Percentiles rank a stretch among this genome's conserved stretches.
Conservation (phyloP, 2,888 invertebrate genomes). For the Conus canariensis region DNA sequence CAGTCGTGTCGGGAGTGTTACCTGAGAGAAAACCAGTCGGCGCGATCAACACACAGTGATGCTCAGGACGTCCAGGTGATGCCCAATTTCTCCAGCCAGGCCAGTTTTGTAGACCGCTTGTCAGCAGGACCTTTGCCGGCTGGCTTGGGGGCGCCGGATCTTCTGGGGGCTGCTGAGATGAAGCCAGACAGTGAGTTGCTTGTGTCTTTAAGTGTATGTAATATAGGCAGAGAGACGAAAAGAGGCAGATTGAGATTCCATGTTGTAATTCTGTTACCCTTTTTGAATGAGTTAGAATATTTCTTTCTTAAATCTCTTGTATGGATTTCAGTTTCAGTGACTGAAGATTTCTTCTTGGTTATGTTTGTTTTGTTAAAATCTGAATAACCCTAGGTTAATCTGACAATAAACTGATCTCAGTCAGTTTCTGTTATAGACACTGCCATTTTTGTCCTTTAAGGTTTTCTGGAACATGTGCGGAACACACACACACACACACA, state of each 20-base stretch:
- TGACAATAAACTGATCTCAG: too few species aligned
- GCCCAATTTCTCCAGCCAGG: background rate
- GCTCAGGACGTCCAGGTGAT: slow-evolving; percentile 17
- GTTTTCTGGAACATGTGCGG: too few species aligned
- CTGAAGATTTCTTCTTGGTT: too few species aligned
- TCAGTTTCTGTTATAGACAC: too few species aligned
- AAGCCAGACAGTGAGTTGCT: slow-evolving; percentile 45
- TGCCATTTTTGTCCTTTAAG: too few species aligned
- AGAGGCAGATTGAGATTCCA: too few species aligned
- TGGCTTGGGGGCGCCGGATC: slow-evolving; percentile 64
- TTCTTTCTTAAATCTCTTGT: background rate
- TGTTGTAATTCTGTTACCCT: background rate
- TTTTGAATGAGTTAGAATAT: background rate
- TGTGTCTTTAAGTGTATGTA: background rate
- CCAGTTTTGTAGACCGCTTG: slow-evolving; percentile 26
- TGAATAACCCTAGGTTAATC: too few species aligned
- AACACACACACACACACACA: too few species aligned
- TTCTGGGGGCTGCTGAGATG: slow-evolving; percentile 58
- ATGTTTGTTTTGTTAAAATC: too few species aligned
- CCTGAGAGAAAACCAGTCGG: slow-evolving; percentile 56
- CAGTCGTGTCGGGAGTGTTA: slow-evolving; percentile 81
- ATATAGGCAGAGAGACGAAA: background rate
- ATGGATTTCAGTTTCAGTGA: too few species aligned
- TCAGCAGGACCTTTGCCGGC: background rate
- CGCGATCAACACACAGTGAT: slow-evolving; percentile 37